Conservation (phyloP, 2,888 invertebrate genomes). For the Chymomyza caudatula region DNA sequence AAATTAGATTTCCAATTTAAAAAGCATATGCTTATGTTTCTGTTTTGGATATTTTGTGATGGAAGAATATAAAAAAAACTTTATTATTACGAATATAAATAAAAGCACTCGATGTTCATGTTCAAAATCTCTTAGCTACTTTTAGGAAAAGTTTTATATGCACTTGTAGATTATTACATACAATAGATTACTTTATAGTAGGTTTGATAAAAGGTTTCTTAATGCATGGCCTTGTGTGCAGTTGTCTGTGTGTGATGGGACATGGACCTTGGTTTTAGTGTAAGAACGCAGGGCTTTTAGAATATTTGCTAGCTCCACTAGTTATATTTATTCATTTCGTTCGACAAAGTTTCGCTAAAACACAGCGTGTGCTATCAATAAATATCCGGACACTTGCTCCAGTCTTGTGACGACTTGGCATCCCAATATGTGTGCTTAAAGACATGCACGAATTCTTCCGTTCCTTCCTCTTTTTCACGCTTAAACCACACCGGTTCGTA, state of each 20-base stretch:
- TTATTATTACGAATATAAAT: background rate
- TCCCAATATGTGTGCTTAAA: slow-evolving; percentile 96
- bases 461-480: slow-evolving; percentile 86
- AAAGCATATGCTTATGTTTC: background rate
- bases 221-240: background rate
- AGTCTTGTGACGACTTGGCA: slow-evolving; percentile 91
- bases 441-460: slow-evolving; percentile 85
- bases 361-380: slow-evolving; percentile 59
- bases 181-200: slow-evolving; percentile 24
- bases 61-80: background rate
- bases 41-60: background rate
- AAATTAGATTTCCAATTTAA: background rate
- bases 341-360: background rate
- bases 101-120: background rate
- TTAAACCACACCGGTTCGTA: slow-evolving; percentile 94
- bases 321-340: background rate
- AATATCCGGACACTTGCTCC: slow-evolving; percentile 94
- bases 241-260: background rate
- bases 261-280: background rate
- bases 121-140: background rate
- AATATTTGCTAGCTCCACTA: slow-evolving; percentile 35
- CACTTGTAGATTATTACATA: slow-evolving; percentile 39
- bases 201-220: background rate
- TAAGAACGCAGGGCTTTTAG: slow-evolving; percentile 15
- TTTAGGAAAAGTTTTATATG: slow-evolving; percentile 3